Conservation (phyloP, 2,888 invertebrate genomes). For the Lypha dubia region DNA sequence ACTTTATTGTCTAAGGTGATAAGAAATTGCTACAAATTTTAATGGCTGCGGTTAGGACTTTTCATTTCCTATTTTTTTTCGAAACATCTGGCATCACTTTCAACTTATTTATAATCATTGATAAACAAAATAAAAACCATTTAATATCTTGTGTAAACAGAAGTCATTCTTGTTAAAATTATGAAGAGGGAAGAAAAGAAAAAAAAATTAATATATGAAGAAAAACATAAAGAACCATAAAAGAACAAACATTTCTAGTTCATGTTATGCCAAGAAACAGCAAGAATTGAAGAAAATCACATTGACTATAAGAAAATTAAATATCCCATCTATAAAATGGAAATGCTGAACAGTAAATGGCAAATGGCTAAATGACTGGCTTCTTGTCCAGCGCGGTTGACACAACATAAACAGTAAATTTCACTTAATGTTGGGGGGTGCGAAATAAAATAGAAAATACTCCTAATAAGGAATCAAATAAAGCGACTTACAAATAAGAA, state of each 20-base stretch:
- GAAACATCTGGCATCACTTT: slow-evolving; percentile 41
- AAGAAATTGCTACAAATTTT: too few species aligned
- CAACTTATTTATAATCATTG: slow-evolving; percentile 61
- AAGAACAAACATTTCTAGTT: neutral
- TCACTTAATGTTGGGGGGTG: slow-evolving; percentile 68
- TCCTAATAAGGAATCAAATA: slow-evolving; percentile 39
- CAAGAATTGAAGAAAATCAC: slow-evolving; percentile 54
- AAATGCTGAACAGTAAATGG: slow-evolving; percentile 76
- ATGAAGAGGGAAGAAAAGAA: slow-evolving; percentile 63
- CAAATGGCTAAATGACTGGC: slow-evolving; percentile 82
- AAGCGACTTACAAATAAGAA: slow-evolving; percentile 38
- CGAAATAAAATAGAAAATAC: neutral
- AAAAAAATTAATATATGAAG: slow-evolving; percentile 1
- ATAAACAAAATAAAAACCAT: slow-evolving; percentile 69
- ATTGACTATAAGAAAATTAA: slow-evolving; percentile 59
- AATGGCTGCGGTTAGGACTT: too few species aligned
- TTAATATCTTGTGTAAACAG: slow-evolving; percentile 71
- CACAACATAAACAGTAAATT: slow-evolving; percentile 73
- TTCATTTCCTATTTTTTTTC: too few species aligned
- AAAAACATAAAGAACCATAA: neutral
- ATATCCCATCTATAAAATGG: slow-evolving; percentile 35
- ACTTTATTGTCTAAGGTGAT: too few species aligned
- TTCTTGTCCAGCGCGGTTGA: slow-evolving; percentile 70
- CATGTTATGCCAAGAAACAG: slow-evolving; percentile 27
- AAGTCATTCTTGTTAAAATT: slow-evolving; percentile 72